These are phyloP conservation scores for Enteromius treurensis DNA, from an alignment of 2,797 vertebrate species.

Conservation along the genomic window DNA sequence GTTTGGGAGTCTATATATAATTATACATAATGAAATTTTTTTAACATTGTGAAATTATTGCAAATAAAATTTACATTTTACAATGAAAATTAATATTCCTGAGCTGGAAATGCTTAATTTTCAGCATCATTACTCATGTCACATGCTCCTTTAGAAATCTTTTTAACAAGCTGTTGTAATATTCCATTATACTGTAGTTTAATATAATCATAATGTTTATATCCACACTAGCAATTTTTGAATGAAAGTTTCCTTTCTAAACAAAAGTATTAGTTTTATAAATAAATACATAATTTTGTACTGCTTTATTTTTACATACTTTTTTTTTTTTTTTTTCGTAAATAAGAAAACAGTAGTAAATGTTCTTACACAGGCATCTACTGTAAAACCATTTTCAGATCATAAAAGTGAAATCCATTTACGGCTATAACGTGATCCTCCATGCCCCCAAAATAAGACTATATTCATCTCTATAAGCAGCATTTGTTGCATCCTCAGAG, in stretches of 20 bases:
- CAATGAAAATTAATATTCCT: not conserved
- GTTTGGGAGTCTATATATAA: not conserved
- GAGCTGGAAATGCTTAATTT: not conserved
- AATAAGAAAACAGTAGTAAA: not conserved
- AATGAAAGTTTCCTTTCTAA: too few relatives aligned
- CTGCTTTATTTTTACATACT: too few relatives aligned
- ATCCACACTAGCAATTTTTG: too few relatives aligned
- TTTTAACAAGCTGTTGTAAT: not conserved
- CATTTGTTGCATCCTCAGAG: constrained; percentile 32
- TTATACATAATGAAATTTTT: not conserved
- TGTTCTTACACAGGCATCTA: not conserved
- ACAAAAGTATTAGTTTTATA: too few relatives aligned
- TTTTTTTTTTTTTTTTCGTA: not conserved
- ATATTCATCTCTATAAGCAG: constrained; percentile 28
- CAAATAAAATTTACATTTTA: not conserved
- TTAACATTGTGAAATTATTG: not conserved
- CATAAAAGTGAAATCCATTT: constrained; percentile 8
- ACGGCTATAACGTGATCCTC: not conserved
- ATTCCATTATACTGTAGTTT: not conserved
- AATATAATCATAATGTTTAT: not conserved
- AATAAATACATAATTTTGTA: too few relatives aligned
- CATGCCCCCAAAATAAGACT: not conserved
- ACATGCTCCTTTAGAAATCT: not conserved
- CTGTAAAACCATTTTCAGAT: constrained; percentile 3
- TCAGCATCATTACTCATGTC: not conserved